Evolutionary conservation across 1,140 invertebrate genomes (phyloP).

Genomic region (Drosophila insularis): DNA sequence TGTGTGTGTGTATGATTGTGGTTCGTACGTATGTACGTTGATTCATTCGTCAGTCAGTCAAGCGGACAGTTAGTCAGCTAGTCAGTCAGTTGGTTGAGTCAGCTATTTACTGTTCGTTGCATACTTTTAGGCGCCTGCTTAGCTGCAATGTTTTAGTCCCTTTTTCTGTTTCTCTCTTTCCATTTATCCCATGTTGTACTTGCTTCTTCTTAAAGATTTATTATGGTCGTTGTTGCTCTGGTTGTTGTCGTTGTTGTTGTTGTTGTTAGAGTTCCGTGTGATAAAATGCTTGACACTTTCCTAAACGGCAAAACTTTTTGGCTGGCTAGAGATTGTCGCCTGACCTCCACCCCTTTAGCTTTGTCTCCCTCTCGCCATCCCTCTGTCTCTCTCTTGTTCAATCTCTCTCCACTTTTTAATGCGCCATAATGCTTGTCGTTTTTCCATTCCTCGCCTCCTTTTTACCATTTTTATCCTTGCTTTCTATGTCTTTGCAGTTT

Average conservation of each 20-base stretch:
- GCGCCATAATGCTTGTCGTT: constrained; percentile 60
- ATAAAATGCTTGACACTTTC: constrained; percentile 81
- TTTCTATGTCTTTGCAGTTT: constrained; percentile 61
- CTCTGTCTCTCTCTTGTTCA: constrained; percentile 3
- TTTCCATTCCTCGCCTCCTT: constrained; percentile 2
- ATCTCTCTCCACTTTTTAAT: constrained; percentile 61
- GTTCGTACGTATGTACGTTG: not conserved
- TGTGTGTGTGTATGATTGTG: constrained; percentile 27
- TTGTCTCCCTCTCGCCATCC: constrained; percentile 16
- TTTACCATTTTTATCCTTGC: constrained; percentile 4
- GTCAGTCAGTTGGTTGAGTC: constrained; percentile 25
- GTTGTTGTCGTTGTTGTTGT: constrained; percentile 48
- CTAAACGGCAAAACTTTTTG: constrained; percentile 78
- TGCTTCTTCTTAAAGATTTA: constrained; percentile 63
- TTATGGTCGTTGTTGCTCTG: constrained; percentile 47
- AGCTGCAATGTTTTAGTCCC: constrained; percentile 51
- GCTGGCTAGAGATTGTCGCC: constrained; percentile 67
- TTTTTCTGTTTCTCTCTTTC: not conserved
- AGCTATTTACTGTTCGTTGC: constrained; percentile 58
- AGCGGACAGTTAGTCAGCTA: constrained; percentile 37
- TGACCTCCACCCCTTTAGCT: not conserved
- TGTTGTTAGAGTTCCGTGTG: constrained; percentile 54
- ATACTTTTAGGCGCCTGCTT: constrained; percentile 69
- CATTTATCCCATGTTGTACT: not conserved
- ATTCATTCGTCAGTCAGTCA: constrained; percentile 9